A percentile compares a stretch with the other conserved stretches of the same genome.
Conservation (phyloP, 1,140 invertebrate genomes). For the Hycleus phaleratus region DNA sequence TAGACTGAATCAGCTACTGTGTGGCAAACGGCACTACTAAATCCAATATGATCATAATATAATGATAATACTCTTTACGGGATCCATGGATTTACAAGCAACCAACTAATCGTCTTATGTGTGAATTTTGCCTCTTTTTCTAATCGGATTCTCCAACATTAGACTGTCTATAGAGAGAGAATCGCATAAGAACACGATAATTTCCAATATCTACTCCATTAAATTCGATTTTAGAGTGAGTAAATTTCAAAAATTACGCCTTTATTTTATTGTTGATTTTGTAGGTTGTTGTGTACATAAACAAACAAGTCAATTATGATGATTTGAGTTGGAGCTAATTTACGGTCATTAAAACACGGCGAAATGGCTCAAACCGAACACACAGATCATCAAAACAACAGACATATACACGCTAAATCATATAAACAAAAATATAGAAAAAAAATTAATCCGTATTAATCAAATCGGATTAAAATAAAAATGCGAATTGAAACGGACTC, state of each 20-base stretch:
- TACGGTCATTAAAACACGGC: no score
- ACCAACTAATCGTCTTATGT: constrained; percentile 41
- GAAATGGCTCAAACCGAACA: no score
- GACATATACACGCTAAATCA: no score
- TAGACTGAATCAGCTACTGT: constrained; percentile 31
- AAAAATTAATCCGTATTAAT: constrained; percentile 22
- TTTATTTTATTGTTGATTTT: no score
- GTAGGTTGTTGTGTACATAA: no score
- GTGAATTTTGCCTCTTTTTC: constrained; percentile 41
- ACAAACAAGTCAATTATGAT: no score
- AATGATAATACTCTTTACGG: constrained; percentile 42
- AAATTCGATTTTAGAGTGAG: no score
- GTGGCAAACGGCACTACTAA: constrained; percentile 34
- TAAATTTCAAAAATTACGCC: no score
- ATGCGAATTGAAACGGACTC: constrained; percentile 5
- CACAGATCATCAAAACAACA: no score
- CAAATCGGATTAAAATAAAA: constrained; percentile 22
- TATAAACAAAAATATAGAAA: background rate
- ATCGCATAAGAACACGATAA: no score
- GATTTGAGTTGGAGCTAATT: no score
- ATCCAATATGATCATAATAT: constrained; percentile 43
- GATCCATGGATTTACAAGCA: constrained; percentile 40
- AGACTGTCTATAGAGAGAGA: background rate
- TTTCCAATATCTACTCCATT: no score
- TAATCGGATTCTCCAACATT: constrained; percentile 28